Percentiles rank a stretch among this genome's conserved stretches.
Evolutionary conservation across 2,888 invertebrate species (phyloP).

Genomic region (Lottia gigantea): DNA sequence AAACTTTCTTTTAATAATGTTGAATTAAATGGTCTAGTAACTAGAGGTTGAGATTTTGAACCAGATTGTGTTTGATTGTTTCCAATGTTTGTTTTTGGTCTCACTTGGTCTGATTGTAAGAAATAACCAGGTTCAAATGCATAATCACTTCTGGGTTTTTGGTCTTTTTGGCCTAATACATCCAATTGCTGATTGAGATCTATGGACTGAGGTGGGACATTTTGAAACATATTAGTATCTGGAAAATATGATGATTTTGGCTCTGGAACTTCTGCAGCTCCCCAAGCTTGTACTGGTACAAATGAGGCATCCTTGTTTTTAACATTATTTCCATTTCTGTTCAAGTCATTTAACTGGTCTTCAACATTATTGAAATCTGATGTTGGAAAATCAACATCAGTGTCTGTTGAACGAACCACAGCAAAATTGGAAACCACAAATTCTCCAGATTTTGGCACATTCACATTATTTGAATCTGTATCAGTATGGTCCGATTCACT

Average conservation of each 20-base stretch:
- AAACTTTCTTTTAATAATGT: slow-evolving; percentile 43
- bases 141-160: neutral
- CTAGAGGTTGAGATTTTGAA: neutral
- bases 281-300: slow-evolving; percentile 26
- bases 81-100: neutral
- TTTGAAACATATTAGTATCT: neutral
- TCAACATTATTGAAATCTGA: slow-evolving; percentile 58
- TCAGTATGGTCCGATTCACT: slow-evolving; percentile 54
- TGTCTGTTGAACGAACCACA: slow-evolving; percentile 50
- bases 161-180: neutral
- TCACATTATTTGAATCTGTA: slow-evolving; percentile 53
- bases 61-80: neutral
- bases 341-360: slow-evolving; percentile 54
- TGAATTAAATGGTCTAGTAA: slow-evolving; percentile 1
- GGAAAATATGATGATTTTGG: neutral
- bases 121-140: neutral
- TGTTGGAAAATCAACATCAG: slow-evolving; percentile 58
- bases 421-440: slow-evolving; percentile 37
- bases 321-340: slow-evolving; percentile 37
- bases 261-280: neutral
- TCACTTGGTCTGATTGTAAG: neutral
- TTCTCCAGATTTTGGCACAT: slow-evolving; percentile 33
- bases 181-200: neutral
- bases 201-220: neutral
- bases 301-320: slow-evolving; percentile 29